phyloP scores from a whole-genome alignment of 2,797 vertebrate species.

The Myotis planiceps region DNA sequence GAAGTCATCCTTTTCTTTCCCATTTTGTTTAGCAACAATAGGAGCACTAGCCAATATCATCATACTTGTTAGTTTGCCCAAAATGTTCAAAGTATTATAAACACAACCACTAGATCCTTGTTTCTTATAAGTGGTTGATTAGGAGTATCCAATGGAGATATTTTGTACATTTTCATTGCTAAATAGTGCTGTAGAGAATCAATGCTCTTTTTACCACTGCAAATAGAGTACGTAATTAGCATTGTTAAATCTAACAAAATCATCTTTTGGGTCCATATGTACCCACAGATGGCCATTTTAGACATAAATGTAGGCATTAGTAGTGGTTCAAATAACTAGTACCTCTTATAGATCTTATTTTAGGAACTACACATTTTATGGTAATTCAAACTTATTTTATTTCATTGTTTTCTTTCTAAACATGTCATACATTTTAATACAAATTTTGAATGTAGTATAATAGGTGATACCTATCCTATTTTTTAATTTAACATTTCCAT shows the following conservation, averaged over 20 bases:
- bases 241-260: not conserved
- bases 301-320: not conserved
- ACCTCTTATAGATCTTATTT: not conserved
- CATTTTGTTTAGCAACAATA: not conserved
- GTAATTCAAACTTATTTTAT: not conserved
- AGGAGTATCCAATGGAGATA: not conserved
- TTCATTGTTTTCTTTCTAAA: not conserved
- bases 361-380: not conserved
- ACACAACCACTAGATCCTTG: not conserved
- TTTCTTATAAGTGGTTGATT: not conserved
- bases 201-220: not conserved
- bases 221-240: not conserved
- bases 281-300: not conserved
- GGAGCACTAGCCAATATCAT: not conserved
- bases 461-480: not conserved
- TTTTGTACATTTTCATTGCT: not conserved
- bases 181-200: not conserved
- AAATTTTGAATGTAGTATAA: not conserved
- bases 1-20: not conserved
- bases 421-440: not conserved
- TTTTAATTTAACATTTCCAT: not conserved
- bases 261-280: not conserved
- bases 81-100: not conserved
- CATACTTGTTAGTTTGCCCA: not conserved
- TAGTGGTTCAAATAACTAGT: not conserved